Evolutionary conservation across 2,797 vertebrate genomes (phyloP), one percentile per base, ranked within the genome.

Genomic region (Morus bassanus): DNA sequence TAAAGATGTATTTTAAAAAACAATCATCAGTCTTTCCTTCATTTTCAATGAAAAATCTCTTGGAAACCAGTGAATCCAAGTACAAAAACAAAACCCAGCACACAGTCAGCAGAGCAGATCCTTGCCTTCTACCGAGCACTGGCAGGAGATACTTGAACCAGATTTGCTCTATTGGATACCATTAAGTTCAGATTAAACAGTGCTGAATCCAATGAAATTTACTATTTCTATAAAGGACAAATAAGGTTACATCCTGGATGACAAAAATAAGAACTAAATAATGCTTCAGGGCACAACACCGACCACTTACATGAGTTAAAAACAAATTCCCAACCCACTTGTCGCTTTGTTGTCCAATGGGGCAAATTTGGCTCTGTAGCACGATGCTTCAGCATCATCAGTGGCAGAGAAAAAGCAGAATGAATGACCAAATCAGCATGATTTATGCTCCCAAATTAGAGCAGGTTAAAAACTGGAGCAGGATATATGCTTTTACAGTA

Each of bases 121-220:
- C 74, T 82, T 75, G 83, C 48, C 64, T 93, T 91, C 78, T 53
- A 70, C 46, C 0, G 0, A 95, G 56, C n/a, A 57, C 45, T 46
- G 56, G 27, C 77, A 89, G 60, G 37, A 89, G 59, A 87, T 35
- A 60, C 43, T 85, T 35, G 60, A 94, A 87, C 53, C n/a, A 82
- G 77, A 91, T 95, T 85, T 95, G 23, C 23, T 74, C 45, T 50
- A 51, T 5, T 77, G 59, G 28, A 86, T 35, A 56, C n/a, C 50
- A 75, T 64, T 91, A 79, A 65, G 8, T 89, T 92, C 24, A 22
- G 75, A 93, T 89, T 93, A 89, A 87, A 82, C 46, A n/a, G 56
- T 15, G 30, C 59, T 63, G 84, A 92, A 95, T 91, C 80, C 84
- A 95, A 53, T 33, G n/a, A 95, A 95, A 95, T 87, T 87, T 88